Evolutionary conservation across 2,113 vertebrate species (phyloP).

Genomic region (mouse (Mus musculus)): GRCm39 chr10:76696001-76696500

Average conservation of each 20-base stretch:
- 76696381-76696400: rapidly evolving
- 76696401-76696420: neutral
- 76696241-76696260: neutral
- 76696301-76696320: neutral
- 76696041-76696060: neutral
- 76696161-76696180: neutral
- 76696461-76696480: neutral
- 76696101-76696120: neutral
- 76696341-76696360: neutral
- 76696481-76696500: too few species aligned
- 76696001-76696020: neutral
- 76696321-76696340: neutral
- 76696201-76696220: neutral
- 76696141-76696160: neutral
- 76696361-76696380: neutral
- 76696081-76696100: neutral
- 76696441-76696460: neutral
- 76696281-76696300: neutral
- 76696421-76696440: neutral
- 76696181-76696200: neutral
- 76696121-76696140: neutral
- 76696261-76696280: neutral
- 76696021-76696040: neutral
- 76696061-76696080: neutral
- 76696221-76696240: neutral